phyloP scores from a whole-genome alignment of 2,797 vertebrate genomes.

The Clarias platycephalus region DNA sequence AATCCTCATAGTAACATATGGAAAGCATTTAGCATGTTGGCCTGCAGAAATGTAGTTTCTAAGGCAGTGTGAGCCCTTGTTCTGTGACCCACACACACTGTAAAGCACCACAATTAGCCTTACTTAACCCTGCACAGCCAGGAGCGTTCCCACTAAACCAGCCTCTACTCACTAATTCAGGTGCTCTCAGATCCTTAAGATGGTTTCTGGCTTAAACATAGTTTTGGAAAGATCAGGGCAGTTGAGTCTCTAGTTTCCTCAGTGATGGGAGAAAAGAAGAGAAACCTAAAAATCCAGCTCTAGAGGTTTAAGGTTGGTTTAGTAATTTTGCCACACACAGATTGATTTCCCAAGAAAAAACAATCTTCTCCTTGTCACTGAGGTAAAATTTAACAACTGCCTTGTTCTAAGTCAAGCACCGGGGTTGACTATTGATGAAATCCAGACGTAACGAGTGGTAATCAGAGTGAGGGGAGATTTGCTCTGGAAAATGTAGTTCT shows the following conservation, averaged over 20 bases:
- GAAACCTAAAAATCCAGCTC: conserved; percentile 31
- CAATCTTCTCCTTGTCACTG: conserved; percentile 58
- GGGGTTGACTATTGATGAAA: conserved; percentile 61
- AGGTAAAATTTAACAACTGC: conserved; percentile 52
- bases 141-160: conserved; percentile 39
- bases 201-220: conserved; percentile 22
- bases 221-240: conserved; percentile 27
- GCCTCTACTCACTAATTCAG: conserved; percentile 16
- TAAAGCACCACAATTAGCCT: conserved; percentile 62
- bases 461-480: conserved; percentile 58
- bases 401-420: conserved; percentile 45
- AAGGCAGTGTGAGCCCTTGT: conserved; percentile 43
- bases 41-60: conserved; percentile 50
- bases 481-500: conserved; percentile 72
- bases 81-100: conserved; percentile 48
- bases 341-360: conserved; percentile 54
- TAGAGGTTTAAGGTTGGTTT: conserved; percentile 51
- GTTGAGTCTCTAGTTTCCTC: conserved; percentile 25
- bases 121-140: conserved; percentile 56
- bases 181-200: conserved; percentile 17
- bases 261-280: conserved; percentile 19
- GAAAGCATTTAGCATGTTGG: conserved; percentile 57
- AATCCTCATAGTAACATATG: conserved; percentile 50
- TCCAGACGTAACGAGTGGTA: conserved; percentile 62
- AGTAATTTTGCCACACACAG: conserved; percentile 50